Base-by-base conservation (phyloP, 2,113 vertebrate genomes). In the Ciconia boyciana region DNA sequence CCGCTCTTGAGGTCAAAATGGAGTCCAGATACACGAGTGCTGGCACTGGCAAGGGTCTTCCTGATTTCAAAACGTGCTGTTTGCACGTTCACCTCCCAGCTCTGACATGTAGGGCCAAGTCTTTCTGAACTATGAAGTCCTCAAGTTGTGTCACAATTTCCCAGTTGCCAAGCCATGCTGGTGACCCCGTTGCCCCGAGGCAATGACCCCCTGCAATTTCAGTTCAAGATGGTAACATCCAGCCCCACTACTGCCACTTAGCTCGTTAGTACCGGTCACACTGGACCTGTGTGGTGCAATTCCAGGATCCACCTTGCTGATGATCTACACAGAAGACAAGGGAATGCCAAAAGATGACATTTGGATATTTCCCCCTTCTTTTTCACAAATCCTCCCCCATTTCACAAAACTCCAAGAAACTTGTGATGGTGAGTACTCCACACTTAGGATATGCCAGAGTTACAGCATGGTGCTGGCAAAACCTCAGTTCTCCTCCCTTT, bases 1-100 rank as follows among this genome's bases (percentile, higher is more conserved):
- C 32, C 0, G 0, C 15, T 65, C 17, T 26, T 0, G 2, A 46
- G 15, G 9, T 80, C 69, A 71, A 54, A 87, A 43, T 4, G 14
- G 49, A 84, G 58, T 52, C 34, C 61, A 51, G 39, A 58, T 28
- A 51, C 44, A 28, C 0, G 3, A 52, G 24, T 6, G 6, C 2
- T 58, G 22, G 7, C 57, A 51, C 18, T 77, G 39, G 51, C 21
- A 65, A 51, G 15, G 11, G 16, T 28, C 34, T 39, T 60, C 44
- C 10, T 46, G 51, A 32, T 60, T 88, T 88, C 44, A 52, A 28
- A 88, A 52, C 2, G 0, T 15, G 15, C 44, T 65, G 8, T 46
- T 52, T 71, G 57, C 36, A 46, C 2, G 1, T 65, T 83, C 25
- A 16, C 24, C 44, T 77, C 51, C 18, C 44, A 71, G 71, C 71